These are phyloP conservation scores for Pluvialis apricaria DNA, from an alignment of 2,113 vertebrate genomes.

Conservation along the genomic window DNA sequence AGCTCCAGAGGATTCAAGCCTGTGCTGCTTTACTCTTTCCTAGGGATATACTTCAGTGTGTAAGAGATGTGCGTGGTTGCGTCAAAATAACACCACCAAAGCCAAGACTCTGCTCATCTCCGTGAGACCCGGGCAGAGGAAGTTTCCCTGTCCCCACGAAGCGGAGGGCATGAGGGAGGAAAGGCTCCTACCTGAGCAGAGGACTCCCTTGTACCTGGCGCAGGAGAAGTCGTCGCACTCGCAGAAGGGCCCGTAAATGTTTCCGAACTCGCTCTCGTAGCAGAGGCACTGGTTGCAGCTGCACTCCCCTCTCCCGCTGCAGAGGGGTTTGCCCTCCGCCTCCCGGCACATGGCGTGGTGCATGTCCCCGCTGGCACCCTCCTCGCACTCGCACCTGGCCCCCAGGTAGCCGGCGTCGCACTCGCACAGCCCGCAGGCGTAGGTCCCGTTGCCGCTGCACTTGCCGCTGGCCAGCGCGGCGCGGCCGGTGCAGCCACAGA, in stretches of 20 bases:
- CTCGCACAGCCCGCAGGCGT: slow-evolving; percentile 84
- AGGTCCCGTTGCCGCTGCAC: slow-evolving; percentile 87
- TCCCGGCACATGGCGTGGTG: slow-evolving; percentile 85
- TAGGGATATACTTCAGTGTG: neutral
- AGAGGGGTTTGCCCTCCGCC: slow-evolving; percentile 88
- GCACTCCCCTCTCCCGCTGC: slow-evolving; percentile 93
- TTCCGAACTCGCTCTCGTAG: slow-evolving; percentile 93
- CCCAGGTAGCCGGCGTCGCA: slow-evolving; percentile 88
- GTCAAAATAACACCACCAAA: neutral
- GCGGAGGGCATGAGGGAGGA: rapidly evolving
- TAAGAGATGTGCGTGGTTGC: neutral
- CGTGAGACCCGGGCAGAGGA: rapidly evolving
- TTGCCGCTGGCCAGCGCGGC: slow-evolving; percentile 75
- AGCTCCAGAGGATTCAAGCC: neutral
- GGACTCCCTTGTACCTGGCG: slow-evolving; percentile 89
- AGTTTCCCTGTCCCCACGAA: rapidly evolving
- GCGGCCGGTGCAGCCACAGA: slow-evolving; percentile 77
- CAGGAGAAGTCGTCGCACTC: slow-evolving; percentile 98
- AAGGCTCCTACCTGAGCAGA: slow-evolving; percentile 90
- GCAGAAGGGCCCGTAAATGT: slow-evolving; percentile 94
- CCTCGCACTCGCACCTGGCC: slow-evolving; percentile 88
- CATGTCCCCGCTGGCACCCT: slow-evolving; percentile 78
- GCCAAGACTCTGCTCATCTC: neutral
- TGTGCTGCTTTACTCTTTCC: neutral
- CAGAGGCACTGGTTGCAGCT: slow-evolving; percentile 96